These are phyloP conservation scores for Bugulina stolonifera DNA, from an alignment of 2,888 invertebrate species.

Conservation along the genomic window DNA sequence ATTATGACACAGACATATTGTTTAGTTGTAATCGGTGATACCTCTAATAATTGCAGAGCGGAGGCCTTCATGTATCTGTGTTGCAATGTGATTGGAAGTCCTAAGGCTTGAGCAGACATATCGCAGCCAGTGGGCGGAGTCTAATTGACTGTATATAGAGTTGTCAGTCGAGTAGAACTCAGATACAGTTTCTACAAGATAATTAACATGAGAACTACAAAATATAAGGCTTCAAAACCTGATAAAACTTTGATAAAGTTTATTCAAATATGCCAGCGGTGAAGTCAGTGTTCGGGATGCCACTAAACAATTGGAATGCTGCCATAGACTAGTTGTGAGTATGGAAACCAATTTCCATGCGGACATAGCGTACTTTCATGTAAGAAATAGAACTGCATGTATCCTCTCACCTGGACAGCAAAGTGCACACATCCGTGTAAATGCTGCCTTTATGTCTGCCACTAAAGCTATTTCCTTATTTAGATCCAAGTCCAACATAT, in stretches of 20 bases:
- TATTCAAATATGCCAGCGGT: too few relatives aligned
- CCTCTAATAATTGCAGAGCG: constrained; percentile 82
- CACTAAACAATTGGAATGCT: too few relatives aligned
- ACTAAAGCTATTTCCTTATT: constrained; percentile 62
- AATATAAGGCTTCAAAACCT: too few relatives aligned
- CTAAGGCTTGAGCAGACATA: neutral
- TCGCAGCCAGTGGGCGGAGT: constrained; percentile 15
- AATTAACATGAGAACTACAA: too few relatives aligned
- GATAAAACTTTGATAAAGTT: too few relatives aligned
- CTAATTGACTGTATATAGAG: constrained; percentile 10
- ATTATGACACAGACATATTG: too few relatives aligned
- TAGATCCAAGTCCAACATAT: constrained; percentile 57
- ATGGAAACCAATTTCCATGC: too few relatives aligned
- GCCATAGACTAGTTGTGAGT: too few relatives aligned
- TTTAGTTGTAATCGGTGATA: too few relatives aligned
- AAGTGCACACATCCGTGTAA: constrained; percentile 66
- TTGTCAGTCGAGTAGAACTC: neutral
- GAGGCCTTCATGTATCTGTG: constrained; percentile 41
- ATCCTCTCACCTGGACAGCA: constrained; percentile 71
- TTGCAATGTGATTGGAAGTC: neutral
- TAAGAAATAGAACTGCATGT: too few relatives aligned
- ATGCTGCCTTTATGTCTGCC: constrained; percentile 63
- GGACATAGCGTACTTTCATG: too few relatives aligned
- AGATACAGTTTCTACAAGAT: constrained; percentile 31
- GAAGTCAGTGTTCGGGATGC: too few relatives aligned